Percentiles rank a stretch among this genome's conserved stretches.
Conservation (phyloP, 23 tunicate genomes). For the Phallusia fumigata region DNA sequence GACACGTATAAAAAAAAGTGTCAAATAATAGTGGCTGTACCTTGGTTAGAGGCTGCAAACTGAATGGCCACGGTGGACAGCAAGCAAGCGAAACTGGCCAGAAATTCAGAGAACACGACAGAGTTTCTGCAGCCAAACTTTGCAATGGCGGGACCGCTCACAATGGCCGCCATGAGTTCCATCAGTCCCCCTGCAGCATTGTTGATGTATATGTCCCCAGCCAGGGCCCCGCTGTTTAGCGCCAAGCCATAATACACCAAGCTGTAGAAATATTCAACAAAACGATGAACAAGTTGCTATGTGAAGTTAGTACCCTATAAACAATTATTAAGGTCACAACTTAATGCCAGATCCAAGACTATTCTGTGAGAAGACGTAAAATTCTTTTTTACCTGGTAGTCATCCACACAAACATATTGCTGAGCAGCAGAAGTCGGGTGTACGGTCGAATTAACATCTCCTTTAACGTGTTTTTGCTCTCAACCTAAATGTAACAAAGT, state of each 20-base stretch:
- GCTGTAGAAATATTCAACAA: background rate
- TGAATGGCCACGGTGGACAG: background rate
- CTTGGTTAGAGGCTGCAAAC: background rate
- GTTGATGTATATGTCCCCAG: background rate
- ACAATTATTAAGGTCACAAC: too few relatives aligned
- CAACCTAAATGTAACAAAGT: background rate
- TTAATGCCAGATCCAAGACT: too few relatives aligned
- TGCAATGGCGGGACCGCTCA: background rate
- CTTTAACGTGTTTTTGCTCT: background rate
- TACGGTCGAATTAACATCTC: slow-evolving; percentile 7
- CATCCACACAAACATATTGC: slow-evolving; percentile 19
- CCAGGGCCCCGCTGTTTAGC: slow-evolving; percentile 4
- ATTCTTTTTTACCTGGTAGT: background rate
- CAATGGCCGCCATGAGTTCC: background rate
- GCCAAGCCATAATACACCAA: slow-evolving; percentile 18
- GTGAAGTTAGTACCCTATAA: too few relatives aligned
- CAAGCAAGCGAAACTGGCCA: slow-evolving; percentile 18
- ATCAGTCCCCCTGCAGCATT: background rate
- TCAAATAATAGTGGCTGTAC: too few relatives aligned
- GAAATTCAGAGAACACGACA: background rate
- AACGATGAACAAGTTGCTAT: too few relatives aligned
- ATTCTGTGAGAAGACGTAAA: too few relatives aligned
- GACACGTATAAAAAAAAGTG: too few relatives aligned
- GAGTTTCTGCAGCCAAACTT: slow-evolving; percentile 8
- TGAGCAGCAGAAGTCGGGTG: slow-evolving; percentile 2